Evolutionary conservation across 1,140 invertebrate genomes (phyloP), one percentile per base, ranked within the genome.

Genomic region (Musca vetustissima): DNA sequence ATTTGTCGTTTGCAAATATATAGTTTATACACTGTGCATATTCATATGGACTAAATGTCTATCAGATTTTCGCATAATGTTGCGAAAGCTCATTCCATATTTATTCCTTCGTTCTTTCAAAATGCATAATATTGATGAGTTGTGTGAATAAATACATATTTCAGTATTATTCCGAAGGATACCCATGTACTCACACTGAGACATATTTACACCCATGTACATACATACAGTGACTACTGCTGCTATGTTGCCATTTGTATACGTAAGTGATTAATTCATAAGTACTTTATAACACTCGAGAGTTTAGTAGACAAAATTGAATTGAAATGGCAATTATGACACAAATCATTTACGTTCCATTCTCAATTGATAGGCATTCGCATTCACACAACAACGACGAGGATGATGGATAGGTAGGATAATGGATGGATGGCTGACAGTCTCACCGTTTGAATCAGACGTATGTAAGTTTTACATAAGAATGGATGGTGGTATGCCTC

Each of bases 311-410:
- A 61, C 57, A 61, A 61, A 61, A 43, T 61, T 61, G 57, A 43
- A 61, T 43, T 61, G 57, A 61, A 61, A 61, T 61, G 57, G 57
- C 57, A 61, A 61, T 61, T 61, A 61, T 61, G 57, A 61, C 57
- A 61, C 57, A 61, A 61, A 61, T 61, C 57, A 61, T 61, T 61
- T 61, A 61, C 57, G 57, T 61, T 61, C 36, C 13, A 43, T 43
- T 43, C 36, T 43, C 36, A 43, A 43, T 43, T 43, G 36, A 43
- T 43, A 43, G 36, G 14, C 24, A 61, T 19, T 25, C 15, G 36
- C 57, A 17, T 36, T 15, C 13, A 36, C 17, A 19, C 25, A 61
- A 36, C 11, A 43, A 61, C 19, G 19, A n/a, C 48, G 11, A 6
- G 6, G 21, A 13, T 22, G 21, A 17, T 22, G 49, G 21, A 52